Evolutionary conservation across 2,113 vertebrate genomes (phyloP).

Genomic region (Leptobrachium leishanense): DNA sequence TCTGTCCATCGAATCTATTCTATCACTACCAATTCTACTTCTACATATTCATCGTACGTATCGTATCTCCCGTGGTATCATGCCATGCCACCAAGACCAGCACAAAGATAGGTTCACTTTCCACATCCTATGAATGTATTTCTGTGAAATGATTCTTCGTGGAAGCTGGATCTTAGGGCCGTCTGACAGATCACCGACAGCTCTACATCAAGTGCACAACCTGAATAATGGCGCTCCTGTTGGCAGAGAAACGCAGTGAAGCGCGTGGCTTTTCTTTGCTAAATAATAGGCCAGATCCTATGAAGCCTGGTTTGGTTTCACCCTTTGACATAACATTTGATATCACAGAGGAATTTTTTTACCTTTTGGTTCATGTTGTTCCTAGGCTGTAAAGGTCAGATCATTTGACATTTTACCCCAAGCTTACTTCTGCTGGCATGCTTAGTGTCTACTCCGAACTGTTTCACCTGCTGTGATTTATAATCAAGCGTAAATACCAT

Average conservation of each 20-base stretch:
- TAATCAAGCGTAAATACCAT: background rate
- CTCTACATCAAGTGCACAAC: background rate
- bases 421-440: background rate
- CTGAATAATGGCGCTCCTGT: background rate
- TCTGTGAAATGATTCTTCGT: background rate
- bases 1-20: too few species aligned
- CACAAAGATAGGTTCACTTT: too few species aligned
- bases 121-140: too few species aligned
- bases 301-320: background rate
- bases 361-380: constrained; percentile 51
- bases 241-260: background rate
- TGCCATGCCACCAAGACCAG: too few species aligned
- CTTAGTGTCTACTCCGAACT: too few species aligned
- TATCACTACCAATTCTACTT: too few species aligned
- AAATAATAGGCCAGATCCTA: background rate
- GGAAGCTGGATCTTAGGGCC: background rate
- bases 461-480: background rate
- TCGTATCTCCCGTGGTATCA: too few species aligned
- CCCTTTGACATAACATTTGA: background rate
- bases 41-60: too few species aligned
- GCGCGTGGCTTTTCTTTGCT: background rate
- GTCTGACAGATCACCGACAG: background rate
- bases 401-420: background rate
- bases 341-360: background rate
- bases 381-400: background rate